Conservation (phyloP, 1,140 invertebrate genomes). For the Sinonovacula constricta region DNA sequence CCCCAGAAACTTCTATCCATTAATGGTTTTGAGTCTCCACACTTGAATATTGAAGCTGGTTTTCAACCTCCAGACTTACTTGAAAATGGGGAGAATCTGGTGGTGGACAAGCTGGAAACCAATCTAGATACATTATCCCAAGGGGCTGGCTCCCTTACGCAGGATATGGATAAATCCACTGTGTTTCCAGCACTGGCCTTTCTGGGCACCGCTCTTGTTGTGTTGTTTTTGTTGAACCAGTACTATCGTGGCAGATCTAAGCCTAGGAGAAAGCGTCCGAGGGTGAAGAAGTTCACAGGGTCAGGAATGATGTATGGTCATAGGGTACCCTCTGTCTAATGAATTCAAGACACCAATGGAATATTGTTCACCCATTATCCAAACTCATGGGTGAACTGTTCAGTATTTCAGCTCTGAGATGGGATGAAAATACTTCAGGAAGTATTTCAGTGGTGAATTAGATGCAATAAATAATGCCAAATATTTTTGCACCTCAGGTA, state of each 20-base stretch:
- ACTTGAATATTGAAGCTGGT: no score
- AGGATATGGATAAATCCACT: constrained; percentile 57
- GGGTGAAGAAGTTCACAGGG: constrained; percentile 59
- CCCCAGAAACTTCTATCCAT: constrained; percentile 85
- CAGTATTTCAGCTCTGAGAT: no score
- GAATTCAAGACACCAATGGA: not conserved
- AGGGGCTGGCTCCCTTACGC: constrained; percentile 20
- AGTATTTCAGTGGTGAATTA: no score
- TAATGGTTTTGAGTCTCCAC: constrained; percentile 68
- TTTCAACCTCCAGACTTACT: constrained; percentile 27
- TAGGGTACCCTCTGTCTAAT: constrained; percentile 68
- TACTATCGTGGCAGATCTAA: constrained; percentile 65
- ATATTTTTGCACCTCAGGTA: no score
- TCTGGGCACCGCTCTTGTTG: constrained; percentile 68
- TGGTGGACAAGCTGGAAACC: constrained; percentile 30
- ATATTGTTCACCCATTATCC: no score
- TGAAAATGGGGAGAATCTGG: constrained; percentile 37
- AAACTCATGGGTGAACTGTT: no score
- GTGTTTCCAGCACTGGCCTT: constrained; percentile 72
- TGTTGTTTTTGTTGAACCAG: constrained; percentile 72
- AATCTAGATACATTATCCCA: constrained; percentile 42
- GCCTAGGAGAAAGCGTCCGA: constrained; percentile 63
- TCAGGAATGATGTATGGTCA: constrained; percentile 57
- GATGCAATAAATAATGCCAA: no score
- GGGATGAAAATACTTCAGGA: no score